Conservation (phyloP, 2,797 vertebrate genomes). For the Lithobates pipiens region DNA sequence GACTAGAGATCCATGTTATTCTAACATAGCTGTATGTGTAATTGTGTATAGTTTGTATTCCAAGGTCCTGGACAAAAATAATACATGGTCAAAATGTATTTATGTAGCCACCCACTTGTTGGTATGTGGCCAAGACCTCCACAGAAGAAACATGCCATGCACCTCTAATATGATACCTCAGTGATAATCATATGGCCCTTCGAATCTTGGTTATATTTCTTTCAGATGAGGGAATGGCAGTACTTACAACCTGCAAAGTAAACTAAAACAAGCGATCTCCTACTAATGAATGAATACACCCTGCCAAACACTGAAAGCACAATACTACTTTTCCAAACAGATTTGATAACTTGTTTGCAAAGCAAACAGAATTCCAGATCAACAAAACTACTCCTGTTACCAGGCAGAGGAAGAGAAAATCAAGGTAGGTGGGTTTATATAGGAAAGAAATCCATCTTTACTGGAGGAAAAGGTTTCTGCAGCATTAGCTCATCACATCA, state of each 20-base stretch:
- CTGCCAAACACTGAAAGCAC: constrained; percentile 4
- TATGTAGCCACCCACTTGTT: constrained; percentile 22
- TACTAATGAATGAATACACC: constrained; percentile 9
- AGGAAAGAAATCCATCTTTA: constrained; percentile 32
- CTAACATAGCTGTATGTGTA: not conserved
- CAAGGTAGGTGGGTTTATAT: constrained; percentile 34
- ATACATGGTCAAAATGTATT: constrained; percentile 28
- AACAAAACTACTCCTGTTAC: constrained; percentile 30
- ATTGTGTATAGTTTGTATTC: not conserved
- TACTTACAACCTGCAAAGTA: not conserved
- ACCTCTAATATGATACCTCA: constrained; percentile 17
- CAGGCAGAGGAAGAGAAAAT: constrained; percentile 14
- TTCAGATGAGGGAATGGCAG: not conserved
- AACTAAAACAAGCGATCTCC: constrained; percentile 11
- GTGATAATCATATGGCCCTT: constrained; percentile 22
- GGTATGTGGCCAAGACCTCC: constrained; percentile 36
- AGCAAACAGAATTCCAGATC: constrained; percentile 14
- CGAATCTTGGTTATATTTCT: not conserved
- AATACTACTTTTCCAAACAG: not conserved
- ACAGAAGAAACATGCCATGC: constrained; percentile 14
- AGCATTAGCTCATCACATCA: constrained; percentile 33
- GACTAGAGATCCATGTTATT: not conserved
- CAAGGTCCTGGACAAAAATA: constrained; percentile 16
- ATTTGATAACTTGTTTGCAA: not conserved
- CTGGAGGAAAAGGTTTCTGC: constrained; percentile 31